phyloP scores from a whole-genome alignment of 2,113 vertebrate genomes.

The Microcebus ravelobensis region DNA sequence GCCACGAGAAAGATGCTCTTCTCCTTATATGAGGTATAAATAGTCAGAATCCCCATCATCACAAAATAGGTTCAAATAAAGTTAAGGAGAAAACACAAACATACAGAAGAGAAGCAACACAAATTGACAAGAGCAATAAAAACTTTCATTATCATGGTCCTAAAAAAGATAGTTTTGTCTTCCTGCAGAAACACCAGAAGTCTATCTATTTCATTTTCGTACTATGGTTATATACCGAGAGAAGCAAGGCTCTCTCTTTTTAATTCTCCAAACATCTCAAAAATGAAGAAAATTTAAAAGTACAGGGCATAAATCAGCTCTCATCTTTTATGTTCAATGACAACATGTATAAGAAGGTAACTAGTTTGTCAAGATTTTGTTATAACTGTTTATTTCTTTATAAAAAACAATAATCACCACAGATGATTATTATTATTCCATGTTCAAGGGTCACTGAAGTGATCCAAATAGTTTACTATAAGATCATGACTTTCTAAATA shows the following conservation, averaged over 20 bases:
- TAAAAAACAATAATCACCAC: background rate
- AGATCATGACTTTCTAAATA: background rate
- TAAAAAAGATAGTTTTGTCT: background rate
- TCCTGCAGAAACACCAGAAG: background rate
- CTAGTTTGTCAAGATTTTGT: background rate
- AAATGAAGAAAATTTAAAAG: background rate
- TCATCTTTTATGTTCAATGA: constrained; percentile 5
- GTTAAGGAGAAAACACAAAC: constrained; percentile 83
- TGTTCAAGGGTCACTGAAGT: background rate
- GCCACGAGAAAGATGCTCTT: constrained; percentile 98
- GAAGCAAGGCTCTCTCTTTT: constrained; percentile 7
- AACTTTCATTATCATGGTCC: background rate
- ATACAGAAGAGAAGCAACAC: background rate
- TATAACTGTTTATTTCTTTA: constrained; percentile 13
- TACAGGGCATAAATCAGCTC: background rate
- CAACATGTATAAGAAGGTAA: background rate
- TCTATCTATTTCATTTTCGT: constrained; percentile 34
- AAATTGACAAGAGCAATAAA: constrained; percentile 18
- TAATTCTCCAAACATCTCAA: constrained; percentile 11
- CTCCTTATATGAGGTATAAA: constrained; percentile 99
- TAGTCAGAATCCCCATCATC: constrained; percentile 98
- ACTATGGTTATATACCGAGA: background rate
- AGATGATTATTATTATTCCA: background rate
- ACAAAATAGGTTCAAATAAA: constrained; percentile 91
- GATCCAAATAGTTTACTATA: background rate